Base-by-base conservation (phyloP, 35 echinoderm and acorn worm genomes). In the Apostichopus parvimensis region DNA sequence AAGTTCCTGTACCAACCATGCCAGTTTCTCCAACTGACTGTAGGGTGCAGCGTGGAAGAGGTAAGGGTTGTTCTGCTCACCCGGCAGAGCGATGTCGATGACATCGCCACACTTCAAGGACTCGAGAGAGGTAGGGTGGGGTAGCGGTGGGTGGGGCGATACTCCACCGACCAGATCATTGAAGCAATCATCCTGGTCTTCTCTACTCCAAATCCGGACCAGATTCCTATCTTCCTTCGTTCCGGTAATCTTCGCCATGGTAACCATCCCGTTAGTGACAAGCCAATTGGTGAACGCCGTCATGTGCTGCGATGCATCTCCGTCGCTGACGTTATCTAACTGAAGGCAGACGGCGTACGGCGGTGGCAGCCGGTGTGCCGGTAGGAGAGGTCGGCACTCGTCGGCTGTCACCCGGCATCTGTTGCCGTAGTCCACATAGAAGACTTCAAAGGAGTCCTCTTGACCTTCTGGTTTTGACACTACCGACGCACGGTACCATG, bases 361-460 rank as follows among this genome's bases (percentile, higher is more conserved):
- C 9, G 85, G 54, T 7, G 57, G 12, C 0, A 58, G 20, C 18
- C 25, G 56, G 23, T 59, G 59, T 57, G 24, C 54, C 20, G 85
- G 58, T 13, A n/a, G 54, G 57, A 87, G 54, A 10, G 85, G 18
- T 6, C 85, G 85, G 22, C 85, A 87, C 14, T 65, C 17, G 4
- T 87, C 57, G 4, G 57, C 8, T 58, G 23, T 23, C 13, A 87
- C 85, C 4, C 15, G 5, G 22, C 85, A 62, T 6, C 57, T 20
- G 85, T 87, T 87, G 11, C 85, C 85, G 26, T 87, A 87, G 57
- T 87, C 85, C 11, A 87, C 25, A 4, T 24, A 87, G 57, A 87
- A 87, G 5, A 87, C 85, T 20, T 87, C 64, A 34, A 59, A 62
- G 13, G 22, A 58, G 57, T 87, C 59, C 10, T 54, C 78, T n/a